Base-by-base conservation (phyloP, 2,113 vertebrate genomes). In the Takifugu bimaculatus region DNA sequence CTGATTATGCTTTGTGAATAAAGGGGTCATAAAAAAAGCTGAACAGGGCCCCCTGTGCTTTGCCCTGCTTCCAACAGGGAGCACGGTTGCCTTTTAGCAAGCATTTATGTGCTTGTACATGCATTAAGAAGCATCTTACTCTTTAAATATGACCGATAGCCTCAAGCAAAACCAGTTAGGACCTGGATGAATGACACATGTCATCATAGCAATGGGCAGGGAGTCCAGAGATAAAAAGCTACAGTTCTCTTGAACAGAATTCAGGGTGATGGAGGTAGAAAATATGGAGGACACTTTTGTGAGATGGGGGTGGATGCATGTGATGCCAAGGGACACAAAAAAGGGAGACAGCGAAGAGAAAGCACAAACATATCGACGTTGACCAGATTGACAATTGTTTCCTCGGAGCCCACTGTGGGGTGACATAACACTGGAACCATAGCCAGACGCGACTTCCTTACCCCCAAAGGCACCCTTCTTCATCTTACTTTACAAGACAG, bases 141-240 rank as follows among this genome's bases (percentile, higher is more conserved):
- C 55, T 47, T 50, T 66, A 42, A 11, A 52, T 5, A 32, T 20
- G 20, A 20, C 20, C 20, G 20, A 20, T 20, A 20, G 4, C 67
- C 42, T 50, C 32, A 57, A 74, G 61, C 62, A 72, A 39, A 77
- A 74, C 65, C 32, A 73, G 59, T 14, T 49, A 72, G 50, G 65
- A 51, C 58, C 58, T 63, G 32, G 53, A 74, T 74, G 20, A 76
- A 83, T 72, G 72, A 86, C 55, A 65, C 25, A 32, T 64, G 75
- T 72, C 73, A 77, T 77, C 60, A 77, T 25, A 69, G 75, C 75
- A 74, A 45, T 2, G 84, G 93, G 91, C 81, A 39, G 1, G 26
- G 52, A 53, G 90, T 90, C 92, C 92, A 80, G 68, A 84, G 72
- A 80, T 66, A 91, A 90, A 92, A 88, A 72, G 85, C 87, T 83